Evolutionary conservation across 2,888 invertebrate genomes (phyloP).

Genomic region (Theristus sp.): DNA sequence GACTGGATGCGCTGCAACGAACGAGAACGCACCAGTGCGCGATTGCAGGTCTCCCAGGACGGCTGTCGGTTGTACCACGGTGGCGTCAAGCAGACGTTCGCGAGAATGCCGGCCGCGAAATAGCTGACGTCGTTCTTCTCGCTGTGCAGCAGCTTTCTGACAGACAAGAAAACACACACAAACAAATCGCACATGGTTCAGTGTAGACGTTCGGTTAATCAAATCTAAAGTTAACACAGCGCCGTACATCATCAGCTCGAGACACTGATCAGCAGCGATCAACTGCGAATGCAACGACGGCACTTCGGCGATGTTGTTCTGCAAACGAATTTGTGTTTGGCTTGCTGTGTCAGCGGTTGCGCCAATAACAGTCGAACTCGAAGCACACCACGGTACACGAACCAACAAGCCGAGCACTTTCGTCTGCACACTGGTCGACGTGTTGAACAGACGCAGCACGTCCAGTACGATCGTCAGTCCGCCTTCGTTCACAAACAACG

Average conservation of each 20-base stretch:
- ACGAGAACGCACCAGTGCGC: slow-evolving; percentile 16
- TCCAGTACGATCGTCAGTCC: slow-evolving; percentile 47
- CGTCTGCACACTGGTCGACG: slow-evolving; percentile 47
- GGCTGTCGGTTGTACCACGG: not conserved
- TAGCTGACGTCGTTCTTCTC: slow-evolving; percentile 49
- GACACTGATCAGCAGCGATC: too few species aligned
- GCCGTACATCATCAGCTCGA: too few species aligned
- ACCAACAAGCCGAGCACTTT: slow-evolving; percentile 50
- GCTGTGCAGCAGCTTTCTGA: slow-evolving; percentile 38
- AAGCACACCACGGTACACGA: too few species aligned
- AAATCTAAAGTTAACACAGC: slow-evolving; percentile 4
- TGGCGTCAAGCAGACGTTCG: slow-evolving; percentile 35
- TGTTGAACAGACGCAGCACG: slow-evolving; percentile 40
- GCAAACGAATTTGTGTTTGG: slow-evolving; percentile 12
- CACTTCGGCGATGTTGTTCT: slow-evolving; percentile 56
- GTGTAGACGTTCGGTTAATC: too few species aligned
- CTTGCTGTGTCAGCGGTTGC: too few species aligned
- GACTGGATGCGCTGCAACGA: too few species aligned
- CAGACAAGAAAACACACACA: too few species aligned
- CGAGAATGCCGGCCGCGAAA: slow-evolving; percentile 53
- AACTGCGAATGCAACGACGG: slow-evolving; percentile 32
- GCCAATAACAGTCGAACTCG: too few species aligned
- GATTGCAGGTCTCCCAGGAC: slow-evolving; percentile 2
- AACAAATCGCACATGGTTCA: too few species aligned
- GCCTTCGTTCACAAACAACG: slow-evolving; percentile 46